A percentile compares a stretch with the other conserved stretches of the same genome.
Conservation (phyloP, 2,113 vertebrate species). For the Cinclus mexicanus region DNA sequence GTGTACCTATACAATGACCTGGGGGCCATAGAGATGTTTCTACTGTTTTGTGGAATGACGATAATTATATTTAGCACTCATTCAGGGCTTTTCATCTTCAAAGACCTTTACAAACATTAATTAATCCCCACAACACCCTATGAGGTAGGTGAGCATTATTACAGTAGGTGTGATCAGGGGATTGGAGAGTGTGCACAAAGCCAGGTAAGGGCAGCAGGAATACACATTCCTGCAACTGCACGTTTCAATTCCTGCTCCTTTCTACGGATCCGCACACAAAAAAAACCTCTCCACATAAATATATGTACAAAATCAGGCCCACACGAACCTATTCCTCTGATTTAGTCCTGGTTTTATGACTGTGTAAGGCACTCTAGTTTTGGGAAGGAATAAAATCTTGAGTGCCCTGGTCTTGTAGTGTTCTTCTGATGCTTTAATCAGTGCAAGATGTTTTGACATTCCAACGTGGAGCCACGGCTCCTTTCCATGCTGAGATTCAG, state of each 20-base stretch:
- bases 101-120: constrained; percentile 76
- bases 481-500: neutral
- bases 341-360: neutral
- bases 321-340: neutral
- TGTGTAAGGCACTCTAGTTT: neutral
- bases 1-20: constrained; percentile 61
- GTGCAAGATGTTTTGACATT: neutral
- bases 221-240: neutral
- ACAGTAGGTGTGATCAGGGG: constrained; percentile 62
- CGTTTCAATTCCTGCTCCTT: neutral
- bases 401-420: neutral
- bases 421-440: neutral
- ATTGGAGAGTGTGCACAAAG: constrained; percentile 33
- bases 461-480: neutral
- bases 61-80: constrained; percentile 67
- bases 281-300: neutral
- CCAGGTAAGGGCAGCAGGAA: constrained; percentile 23
- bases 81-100: constrained; percentile 71
- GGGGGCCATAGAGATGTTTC: constrained; percentile 58
- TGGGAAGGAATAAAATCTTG: neutral
- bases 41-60: constrained; percentile 60
- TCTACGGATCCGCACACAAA: neutral
- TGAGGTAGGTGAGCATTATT: constrained; percentile 67
- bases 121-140: constrained; percentile 70
- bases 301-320: neutral